These are phyloP conservation scores for Pterois miles DNA, from an alignment of 2,797 vertebrate genomes.

Conservation along the genomic window DNA sequence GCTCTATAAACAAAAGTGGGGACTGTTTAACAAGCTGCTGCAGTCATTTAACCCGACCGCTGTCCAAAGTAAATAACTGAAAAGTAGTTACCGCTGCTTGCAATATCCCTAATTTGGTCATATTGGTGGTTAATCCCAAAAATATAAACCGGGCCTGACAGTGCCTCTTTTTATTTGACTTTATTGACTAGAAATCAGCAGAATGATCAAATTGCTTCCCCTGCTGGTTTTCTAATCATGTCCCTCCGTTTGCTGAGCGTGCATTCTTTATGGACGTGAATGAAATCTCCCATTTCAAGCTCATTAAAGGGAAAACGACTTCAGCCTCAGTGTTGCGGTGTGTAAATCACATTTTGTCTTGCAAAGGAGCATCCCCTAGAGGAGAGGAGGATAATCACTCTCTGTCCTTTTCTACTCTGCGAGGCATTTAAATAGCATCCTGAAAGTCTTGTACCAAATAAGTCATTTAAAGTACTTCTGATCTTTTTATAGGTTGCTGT, in stretches of 20 bases:
- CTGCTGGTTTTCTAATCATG: constrained; percentile 23
- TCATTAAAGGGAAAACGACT: constrained; percentile 47
- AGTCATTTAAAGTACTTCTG: neutral
- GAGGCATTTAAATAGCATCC: neutral
- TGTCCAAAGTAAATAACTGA: constrained; percentile 54
- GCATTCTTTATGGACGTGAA: constrained; percentile 12
- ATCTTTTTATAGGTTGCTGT: neutral
- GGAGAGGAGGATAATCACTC: constrained; percentile 21
- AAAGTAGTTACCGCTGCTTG: constrained; percentile 29
- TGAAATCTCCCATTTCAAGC: constrained; percentile 37
- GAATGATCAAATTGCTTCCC: constrained; percentile 6
- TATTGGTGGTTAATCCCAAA: constrained; percentile 1
- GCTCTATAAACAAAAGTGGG: constrained; percentile 57
- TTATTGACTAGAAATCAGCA: constrained; percentile 13
- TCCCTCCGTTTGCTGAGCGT: constrained; percentile 14
- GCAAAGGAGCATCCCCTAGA: constrained; percentile 11
- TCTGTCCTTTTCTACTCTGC: neutral
- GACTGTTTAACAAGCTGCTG: constrained; percentile 61
- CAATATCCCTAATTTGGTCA: constrained; percentile 62
- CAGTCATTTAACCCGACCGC: constrained; percentile 33
- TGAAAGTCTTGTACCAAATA: neutral
- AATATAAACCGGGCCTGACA: neutral
- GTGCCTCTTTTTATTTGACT: constrained; percentile 1
- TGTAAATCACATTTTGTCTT: constrained; percentile 35
- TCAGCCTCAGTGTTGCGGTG: neutral